phyloP scores from a whole-genome alignment of 2,888 invertebrate genomes.

The Drosophila barbarae region DNA sequence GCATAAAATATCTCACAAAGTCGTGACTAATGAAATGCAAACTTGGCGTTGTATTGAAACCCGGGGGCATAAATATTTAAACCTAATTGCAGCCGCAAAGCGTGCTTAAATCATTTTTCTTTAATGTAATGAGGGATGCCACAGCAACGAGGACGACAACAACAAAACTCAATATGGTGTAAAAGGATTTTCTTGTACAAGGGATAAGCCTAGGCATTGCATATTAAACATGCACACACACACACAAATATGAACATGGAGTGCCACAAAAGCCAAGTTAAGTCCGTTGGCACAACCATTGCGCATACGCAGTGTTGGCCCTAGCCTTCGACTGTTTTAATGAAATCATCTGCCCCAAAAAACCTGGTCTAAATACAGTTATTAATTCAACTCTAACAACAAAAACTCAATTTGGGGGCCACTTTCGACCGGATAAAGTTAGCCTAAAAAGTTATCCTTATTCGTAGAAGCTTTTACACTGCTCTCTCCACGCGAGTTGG shows the following conservation, averaged over 20 bases:
- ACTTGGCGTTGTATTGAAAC: slow-evolving; percentile 28
- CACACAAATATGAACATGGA: slow-evolving; percentile 3
- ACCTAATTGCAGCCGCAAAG: slow-evolving; percentile 48
- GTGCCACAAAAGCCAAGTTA: slow-evolving; percentile 23
- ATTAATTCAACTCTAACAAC: slow-evolving; percentile 34
- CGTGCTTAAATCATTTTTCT: slow-evolving; percentile 44
- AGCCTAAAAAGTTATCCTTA: slow-evolving; percentile 10
- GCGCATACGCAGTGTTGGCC: slow-evolving; percentile 52
- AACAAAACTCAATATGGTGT: slow-evolving; percentile 58
- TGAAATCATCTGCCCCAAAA: slow-evolving; percentile 55
- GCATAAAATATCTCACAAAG: slow-evolving; percentile 14
- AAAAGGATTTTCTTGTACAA: slow-evolving; percentile 70
- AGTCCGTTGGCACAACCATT: slow-evolving; percentile 40
- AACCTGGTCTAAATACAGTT: slow-evolving; percentile 15
- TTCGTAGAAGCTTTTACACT: background rate
- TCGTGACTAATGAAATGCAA: slow-evolving; percentile 27
- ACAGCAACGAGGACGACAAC: slow-evolving; percentile 15
- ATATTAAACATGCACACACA: slow-evolving; percentile 35
- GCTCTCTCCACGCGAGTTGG: slow-evolving; percentile 4
- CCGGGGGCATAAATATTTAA: slow-evolving; percentile 49
- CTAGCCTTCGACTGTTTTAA: slow-evolving; percentile 53
- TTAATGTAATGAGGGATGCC: slow-evolving; percentile 31
- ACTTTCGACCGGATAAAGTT: slow-evolving; percentile 28
- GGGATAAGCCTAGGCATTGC: slow-evolving; percentile 50
- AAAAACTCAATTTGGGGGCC: slow-evolving; percentile 26